Percentiles rank a stretch among this genome's conserved stretches.
phyloP scores from a whole-genome alignment of 2,113 vertebrate genomes.

The Polyodon spathula region DNA sequence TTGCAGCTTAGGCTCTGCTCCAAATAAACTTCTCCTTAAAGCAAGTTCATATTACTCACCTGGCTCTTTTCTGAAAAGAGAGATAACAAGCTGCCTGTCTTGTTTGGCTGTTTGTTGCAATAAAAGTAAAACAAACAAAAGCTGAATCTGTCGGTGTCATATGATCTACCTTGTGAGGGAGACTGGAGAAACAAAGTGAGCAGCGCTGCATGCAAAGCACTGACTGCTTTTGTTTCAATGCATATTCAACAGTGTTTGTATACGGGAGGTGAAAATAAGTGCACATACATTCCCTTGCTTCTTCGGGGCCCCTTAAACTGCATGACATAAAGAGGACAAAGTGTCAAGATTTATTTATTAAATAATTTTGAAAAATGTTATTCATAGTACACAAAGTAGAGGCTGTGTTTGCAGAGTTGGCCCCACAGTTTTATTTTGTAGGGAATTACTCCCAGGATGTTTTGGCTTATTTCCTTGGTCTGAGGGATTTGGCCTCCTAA shows the following conservation, averaged over 20 bases:
- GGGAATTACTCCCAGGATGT: too few species aligned
- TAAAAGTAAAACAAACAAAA: conserved; percentile 8
- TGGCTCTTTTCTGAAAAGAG: not conserved
- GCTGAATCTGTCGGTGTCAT: conserved; percentile 1
- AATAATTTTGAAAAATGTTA: too few species aligned
- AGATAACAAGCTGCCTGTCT: not conserved
- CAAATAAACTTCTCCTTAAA: too few species aligned
- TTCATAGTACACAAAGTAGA: too few species aligned
- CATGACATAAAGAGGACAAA: not conserved
- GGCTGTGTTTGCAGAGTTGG: too few species aligned
- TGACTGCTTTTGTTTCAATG: not conserved
- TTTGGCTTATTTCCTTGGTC: too few species aligned
- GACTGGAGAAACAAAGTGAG: not conserved
- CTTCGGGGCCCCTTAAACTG: not conserved
- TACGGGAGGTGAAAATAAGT: not conserved
- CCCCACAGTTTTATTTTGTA: too few species aligned
- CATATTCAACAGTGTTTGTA: conserved; percentile 9
- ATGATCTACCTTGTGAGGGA: conserved; percentile 9
- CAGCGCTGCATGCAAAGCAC: conserved; percentile 11
- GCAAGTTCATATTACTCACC: not conserved
- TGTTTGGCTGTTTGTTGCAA: conserved; percentile 13
- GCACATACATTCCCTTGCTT: not conserved
- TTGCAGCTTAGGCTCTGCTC: too few species aligned
- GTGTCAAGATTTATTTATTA: too few species aligned
- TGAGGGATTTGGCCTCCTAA: too few species aligned